Base-by-base conservation (phyloP, 2,797 vertebrate species). In the Bufotes viridis region DNA sequence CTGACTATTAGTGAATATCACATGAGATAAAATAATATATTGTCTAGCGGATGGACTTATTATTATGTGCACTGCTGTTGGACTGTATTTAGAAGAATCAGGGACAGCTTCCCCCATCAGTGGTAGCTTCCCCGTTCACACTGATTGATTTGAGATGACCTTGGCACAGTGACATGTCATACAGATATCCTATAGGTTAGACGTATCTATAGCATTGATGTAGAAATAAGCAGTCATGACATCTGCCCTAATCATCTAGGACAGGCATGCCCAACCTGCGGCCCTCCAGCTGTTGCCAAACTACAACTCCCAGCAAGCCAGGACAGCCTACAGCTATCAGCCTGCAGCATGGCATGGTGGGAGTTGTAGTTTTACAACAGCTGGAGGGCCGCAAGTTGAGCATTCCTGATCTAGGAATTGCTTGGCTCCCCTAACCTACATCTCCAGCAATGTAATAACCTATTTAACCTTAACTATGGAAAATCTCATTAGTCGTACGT, bases 171-270 rank as follows among this genome's bases (percentile, higher is more conserved):
- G 74, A 76, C 51, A 55, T 55, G 15, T 7, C 49, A n/a, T 55
- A 55, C 49, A 7, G 20, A 55, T 8, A 55, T 78, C 74, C n/a
- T 24, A 78, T 78, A 78, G 74, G 74, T 14, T 24, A 55, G 15
- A 55, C 22, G 55, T 4, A 17, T 67, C 34, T 53, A 49, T 81
- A 65, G 29, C 79, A 81, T n/a, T 81, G 60, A 81, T 65, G 60
- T 81, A 81, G 79, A 61, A 22, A 61, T 63, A 82, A 67, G 42
- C 3, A 51, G 15, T 26, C 49, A 24, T 24, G 61, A 67, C 80
- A 53, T 65, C 10, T 53, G 4, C 53, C 7, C 80, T 51, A 29
- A 53, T 49, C 49, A 65, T 81, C 42, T 65, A 12, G 51, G 2
- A 82, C n/a, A n/a, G n/a, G n/a, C n/a, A n/a, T n/a, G n/a, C n/a